A percentile compares a stretch with the other conserved stretches of the same genome.
Conservation (phyloP, 2,888 invertebrate species). For the Baronia brevicornis region DNA sequence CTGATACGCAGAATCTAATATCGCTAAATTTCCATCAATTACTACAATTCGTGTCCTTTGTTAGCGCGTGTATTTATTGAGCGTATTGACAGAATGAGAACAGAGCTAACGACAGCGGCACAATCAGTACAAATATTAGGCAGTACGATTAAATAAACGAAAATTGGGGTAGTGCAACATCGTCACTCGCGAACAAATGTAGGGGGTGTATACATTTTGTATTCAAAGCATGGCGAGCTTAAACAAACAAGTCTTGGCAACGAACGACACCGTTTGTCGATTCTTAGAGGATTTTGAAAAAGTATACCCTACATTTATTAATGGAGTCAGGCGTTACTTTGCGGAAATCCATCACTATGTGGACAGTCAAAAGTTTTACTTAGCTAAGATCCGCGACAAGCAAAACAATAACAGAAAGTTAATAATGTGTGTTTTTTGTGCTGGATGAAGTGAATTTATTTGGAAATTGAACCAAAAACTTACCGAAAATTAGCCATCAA, state of each 20-base stretch:
- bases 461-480: no score
- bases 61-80: no score
- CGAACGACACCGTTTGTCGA: conserved; percentile 39
- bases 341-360: conserved; percentile 7
- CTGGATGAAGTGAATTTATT: no score
- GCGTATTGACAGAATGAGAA: conserved; percentile 62
- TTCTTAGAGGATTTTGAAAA: conserved; percentile 31
- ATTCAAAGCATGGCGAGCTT: conserved; percentile 29
- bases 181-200: conserved; percentile 33
- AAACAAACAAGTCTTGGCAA: conserved; percentile 31
- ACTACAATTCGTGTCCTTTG: no score
- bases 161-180: conserved; percentile 41
- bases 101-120: conserved; percentile 56
- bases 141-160: conserved; percentile 63
- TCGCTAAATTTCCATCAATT: no score
- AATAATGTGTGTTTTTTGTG: no score
- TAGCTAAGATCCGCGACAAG: no score
- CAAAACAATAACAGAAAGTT: no score
- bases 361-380: no score
- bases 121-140: conserved; percentile 60
- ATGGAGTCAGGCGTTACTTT: no score
- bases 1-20: no score
- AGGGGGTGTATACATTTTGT: conserved; percentile 25
- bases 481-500: no score
- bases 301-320: conserved; percentile 22